These are phyloP conservation scores for Pseudochirops corinnae DNA, from an alignment of 2,797 vertebrate species.

Conservation along the genomic window DNA sequence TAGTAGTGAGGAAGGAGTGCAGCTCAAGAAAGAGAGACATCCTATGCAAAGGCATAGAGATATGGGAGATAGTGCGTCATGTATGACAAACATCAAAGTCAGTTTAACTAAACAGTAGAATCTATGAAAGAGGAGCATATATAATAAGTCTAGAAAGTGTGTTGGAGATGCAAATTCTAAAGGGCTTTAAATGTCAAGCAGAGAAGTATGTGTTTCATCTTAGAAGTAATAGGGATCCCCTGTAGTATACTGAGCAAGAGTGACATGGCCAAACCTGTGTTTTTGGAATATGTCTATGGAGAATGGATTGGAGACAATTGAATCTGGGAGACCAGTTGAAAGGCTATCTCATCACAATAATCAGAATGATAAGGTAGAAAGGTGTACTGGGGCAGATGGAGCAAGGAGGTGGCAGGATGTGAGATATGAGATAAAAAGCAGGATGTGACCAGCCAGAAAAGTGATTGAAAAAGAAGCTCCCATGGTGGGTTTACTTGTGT, in stretches of 20 bases:
- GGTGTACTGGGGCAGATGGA: too few species aligned
- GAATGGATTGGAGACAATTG: not conserved
- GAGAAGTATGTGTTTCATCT: not conserved
- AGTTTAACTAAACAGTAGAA: not conserved
- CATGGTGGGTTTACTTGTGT: too few species aligned
- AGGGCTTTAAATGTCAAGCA: not conserved
- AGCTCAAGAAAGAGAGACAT: not conserved
- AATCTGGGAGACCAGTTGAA: not conserved
- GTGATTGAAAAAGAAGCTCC: too few species aligned
- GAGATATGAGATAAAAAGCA: too few species aligned
- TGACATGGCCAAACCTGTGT: not conserved
- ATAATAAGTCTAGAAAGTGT: not conserved
- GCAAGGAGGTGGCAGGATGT: too few species aligned
- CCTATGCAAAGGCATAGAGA: not conserved
- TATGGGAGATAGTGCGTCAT: not conserved
- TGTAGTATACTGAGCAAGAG: not conserved
- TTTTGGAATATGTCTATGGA: not conserved
- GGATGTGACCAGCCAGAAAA: too few species aligned
- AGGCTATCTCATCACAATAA: not conserved
- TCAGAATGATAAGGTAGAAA: not conserved
- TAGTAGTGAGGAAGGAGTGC: not conserved
- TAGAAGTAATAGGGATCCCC: not conserved
- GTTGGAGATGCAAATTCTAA: not conserved
- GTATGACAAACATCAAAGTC: not conserved
- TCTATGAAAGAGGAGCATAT: too few species aligned